These are phyloP conservation scores for Galemys pyrenaicus DNA, from an alignment of 2,113 vertebrate genomes.

Conservation along the genomic window DNA sequence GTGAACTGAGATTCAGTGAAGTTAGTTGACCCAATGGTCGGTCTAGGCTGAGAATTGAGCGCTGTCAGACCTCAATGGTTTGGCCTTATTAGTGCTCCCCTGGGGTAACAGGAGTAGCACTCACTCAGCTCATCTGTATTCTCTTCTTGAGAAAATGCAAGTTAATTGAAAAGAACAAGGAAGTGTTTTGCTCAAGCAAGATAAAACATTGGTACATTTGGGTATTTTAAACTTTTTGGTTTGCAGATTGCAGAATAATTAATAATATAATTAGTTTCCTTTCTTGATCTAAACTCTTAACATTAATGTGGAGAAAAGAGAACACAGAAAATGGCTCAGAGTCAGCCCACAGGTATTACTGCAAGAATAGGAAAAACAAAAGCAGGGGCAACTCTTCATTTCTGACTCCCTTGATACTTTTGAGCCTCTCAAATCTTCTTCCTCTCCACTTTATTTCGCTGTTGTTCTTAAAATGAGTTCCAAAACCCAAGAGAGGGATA, in stretches of 20 bases:
- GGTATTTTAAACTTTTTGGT: neutral
- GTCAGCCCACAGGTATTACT: neutral
- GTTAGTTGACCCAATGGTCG: neutral
- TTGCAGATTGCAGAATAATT: neutral
- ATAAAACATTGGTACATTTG: neutral
- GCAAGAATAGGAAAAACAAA: conserved; percentile 33
- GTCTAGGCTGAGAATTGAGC: neutral
- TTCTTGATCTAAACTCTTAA: neutral
- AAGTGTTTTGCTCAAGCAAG: neutral
- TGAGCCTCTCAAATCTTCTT: conserved; percentile 63
- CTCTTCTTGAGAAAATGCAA: neutral
- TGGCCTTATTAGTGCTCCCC: neutral
- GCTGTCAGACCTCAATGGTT: neutral
- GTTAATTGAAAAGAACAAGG: neutral
- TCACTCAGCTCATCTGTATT: neutral
- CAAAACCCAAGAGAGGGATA: conserved; percentile 69
- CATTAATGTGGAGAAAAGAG: neutral
- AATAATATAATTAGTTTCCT: neutral
- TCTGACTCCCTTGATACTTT: conserved; percentile 1
- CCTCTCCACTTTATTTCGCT: conserved; percentile 63
- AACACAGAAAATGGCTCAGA: neutral
- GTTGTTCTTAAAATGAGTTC: conserved; percentile 75
- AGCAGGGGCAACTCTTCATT: conserved; percentile 31
- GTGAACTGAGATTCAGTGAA: neutral
- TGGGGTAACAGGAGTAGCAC: neutral